phyloP scores from a whole-genome alignment of 2,113 vertebrate species.

The Dicerorhinus sumatrensis region DNA sequence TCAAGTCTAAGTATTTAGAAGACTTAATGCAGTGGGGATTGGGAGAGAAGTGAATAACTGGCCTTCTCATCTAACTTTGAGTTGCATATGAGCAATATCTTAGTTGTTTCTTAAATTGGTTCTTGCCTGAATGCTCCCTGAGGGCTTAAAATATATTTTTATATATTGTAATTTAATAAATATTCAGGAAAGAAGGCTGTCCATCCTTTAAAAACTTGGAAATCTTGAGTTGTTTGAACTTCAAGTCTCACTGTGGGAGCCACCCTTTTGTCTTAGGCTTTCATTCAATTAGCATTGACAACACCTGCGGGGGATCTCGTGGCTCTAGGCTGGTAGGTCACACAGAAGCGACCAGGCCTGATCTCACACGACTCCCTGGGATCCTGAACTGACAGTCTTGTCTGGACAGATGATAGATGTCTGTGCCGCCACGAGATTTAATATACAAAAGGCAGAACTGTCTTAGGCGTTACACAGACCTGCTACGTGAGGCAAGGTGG shows the following conservation, averaged over 20 bases:
- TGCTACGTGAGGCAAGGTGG: neutral
- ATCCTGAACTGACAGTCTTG: neutral
- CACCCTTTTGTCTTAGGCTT: neutral
- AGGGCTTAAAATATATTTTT: neutral
- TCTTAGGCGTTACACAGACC: neutral
- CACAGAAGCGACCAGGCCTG: neutral
- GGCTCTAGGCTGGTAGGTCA: neutral
- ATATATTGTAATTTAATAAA: neutral
- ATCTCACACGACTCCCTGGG: neutral
- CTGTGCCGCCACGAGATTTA: neutral
- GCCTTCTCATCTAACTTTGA: neutral
- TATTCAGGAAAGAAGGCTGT: neutral
- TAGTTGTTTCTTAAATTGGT: neutral
- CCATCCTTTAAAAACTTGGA: neutral
- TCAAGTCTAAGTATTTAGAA: neutral
- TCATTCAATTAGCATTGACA: neutral
- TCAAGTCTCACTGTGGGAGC: neutral
- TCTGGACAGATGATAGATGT: conserved; percentile 33
- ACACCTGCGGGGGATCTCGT: neutral
- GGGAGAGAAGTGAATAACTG: neutral
- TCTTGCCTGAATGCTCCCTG: neutral
- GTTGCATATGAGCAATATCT: neutral
- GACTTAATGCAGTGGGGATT: neutral
- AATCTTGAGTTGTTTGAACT: neutral
- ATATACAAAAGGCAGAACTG: neutral